Evolutionary conservation across 2,113 vertebrate genomes (phyloP).

Genomic region (Agapornis roseicollis): DNA sequence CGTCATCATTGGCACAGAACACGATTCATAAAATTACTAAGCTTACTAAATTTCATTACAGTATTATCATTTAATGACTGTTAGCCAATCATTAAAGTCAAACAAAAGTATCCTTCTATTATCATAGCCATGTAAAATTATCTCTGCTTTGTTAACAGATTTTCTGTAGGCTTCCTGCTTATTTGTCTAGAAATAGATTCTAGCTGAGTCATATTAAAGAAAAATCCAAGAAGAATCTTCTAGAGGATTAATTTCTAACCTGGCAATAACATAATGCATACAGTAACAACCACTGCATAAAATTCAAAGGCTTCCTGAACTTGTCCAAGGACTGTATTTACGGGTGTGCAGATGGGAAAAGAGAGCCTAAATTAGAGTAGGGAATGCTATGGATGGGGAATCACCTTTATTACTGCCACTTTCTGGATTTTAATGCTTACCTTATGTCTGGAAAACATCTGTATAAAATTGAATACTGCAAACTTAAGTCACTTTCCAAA

Average conservation of each 20-base stretch:
- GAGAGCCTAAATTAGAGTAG: neutral
- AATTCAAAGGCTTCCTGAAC: neutral
- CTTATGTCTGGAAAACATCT: neutral
- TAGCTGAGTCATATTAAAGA: neutral
- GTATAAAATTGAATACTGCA: neutral
- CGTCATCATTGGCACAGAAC: neutral
- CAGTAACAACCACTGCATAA: neutral
- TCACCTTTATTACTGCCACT: neutral
- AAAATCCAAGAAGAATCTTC: neutral
- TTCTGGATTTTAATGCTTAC: neutral
- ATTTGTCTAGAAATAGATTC: neutral
- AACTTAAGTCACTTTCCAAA: neutral
- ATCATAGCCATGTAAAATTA: neutral
- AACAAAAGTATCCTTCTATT: neutral
- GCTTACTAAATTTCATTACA: constrained; percentile 29
- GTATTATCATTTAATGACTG: constrained; percentile 15
- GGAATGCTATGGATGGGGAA: neutral
- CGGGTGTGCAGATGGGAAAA: neutral
- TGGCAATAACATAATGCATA: neutral
- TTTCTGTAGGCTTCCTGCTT: constrained; percentile 6
- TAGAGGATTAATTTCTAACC: neutral
- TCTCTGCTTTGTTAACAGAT: neutral
- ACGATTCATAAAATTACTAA: constrained; percentile 12
- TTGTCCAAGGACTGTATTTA: neutral
- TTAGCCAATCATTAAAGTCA: neutral